Percentiles rank a stretch among this genome's conserved stretches.
Conservation (phyloP, 2,113 vertebrate species). For the Marcusenius ussheri region DNA sequence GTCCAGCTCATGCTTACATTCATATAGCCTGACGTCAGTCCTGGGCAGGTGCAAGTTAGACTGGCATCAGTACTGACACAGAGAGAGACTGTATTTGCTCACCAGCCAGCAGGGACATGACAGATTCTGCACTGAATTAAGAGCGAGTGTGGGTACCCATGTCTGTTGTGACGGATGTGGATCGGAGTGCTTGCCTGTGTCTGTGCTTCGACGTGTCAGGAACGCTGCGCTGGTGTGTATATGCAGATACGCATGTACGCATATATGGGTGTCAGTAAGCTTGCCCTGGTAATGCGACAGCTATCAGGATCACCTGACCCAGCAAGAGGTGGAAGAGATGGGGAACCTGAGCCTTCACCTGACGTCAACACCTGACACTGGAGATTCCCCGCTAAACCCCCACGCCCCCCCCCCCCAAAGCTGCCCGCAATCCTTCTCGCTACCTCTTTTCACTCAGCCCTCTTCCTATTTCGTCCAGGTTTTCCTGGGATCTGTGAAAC, state of each 20-base stretch:
- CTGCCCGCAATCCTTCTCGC: neutral
- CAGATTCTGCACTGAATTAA: slow-evolving; percentile 7
- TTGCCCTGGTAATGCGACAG: neutral
- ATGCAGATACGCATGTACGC: neutral
- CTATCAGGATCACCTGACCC: slow-evolving; percentile 9
- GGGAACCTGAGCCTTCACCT: slow-evolving; percentile 44
- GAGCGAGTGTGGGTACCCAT: neutral
- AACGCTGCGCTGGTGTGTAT: neutral
- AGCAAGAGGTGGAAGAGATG: slow-evolving; percentile 21
- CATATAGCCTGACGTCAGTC: slow-evolving; percentile 54
- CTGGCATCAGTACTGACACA: slow-evolving; percentile 37
- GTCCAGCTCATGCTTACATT: slow-evolving; percentile 57
- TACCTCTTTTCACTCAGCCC: neutral
- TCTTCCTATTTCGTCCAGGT: neutral
- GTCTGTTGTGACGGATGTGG: slow-evolving; percentile 16
- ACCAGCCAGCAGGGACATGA: slow-evolving; percentile 32
- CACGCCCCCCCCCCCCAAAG: neutral
- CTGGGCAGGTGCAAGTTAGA: slow-evolving; percentile 18
- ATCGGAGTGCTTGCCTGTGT: neutral
- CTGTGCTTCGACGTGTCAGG: neutral
- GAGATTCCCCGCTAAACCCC: slow-evolving; percentile 33
- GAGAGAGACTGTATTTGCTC: slow-evolving; percentile 48
- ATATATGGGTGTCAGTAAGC: neutral
- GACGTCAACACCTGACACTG: slow-evolving; percentile 46
- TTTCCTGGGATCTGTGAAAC: neutral